These are phyloP conservation scores for Phalera bucephala DNA, from an alignment of 2,888 invertebrate species.

Conservation along the genomic window DNA sequence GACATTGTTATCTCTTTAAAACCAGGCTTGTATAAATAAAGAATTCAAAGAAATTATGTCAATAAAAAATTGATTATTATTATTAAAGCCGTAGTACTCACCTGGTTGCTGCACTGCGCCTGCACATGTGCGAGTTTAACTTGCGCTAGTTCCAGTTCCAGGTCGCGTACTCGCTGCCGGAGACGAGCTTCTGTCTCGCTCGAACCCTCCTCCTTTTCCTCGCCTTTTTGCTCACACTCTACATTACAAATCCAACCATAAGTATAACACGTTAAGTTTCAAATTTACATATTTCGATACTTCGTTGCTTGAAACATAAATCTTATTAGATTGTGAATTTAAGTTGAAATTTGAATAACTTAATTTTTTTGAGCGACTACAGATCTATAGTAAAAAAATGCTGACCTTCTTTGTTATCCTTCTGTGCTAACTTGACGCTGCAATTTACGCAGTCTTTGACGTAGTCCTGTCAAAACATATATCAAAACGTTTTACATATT, in stretches of 20 bases:
- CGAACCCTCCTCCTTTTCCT: slow-evolving; percentile 47
- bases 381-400: no score
- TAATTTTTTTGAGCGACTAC: no score
- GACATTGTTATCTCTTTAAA: no score
- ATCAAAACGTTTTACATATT: no score
- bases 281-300: no score
- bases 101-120: slow-evolving; percentile 97
- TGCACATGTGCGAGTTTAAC: slow-evolving; percentile 98
- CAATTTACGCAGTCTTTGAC: slow-evolving; percentile 67
- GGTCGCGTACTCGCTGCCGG: slow-evolving; percentile 89
- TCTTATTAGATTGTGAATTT: background rate
- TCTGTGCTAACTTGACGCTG: slow-evolving; percentile 62
- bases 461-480: slow-evolving; percentile 48
- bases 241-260: slow-evolving; percentile 1
- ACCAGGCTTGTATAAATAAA: no score
- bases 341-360: background rate
- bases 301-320: no score
- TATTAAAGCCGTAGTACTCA: background rate
- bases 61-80: no score
- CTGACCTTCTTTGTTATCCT: slow-evolving; percentile 72
- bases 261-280: no score
- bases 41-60: no score
- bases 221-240: slow-evolving; percentile 52
- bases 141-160: slow-evolving; percentile 97
- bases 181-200: slow-evolving; percentile 76